Percentiles rank a stretch among this genome's conserved stretches.
Conservation (phyloP, 2,797 vertebrate genomes). For the Chelon labrosus region DNA sequence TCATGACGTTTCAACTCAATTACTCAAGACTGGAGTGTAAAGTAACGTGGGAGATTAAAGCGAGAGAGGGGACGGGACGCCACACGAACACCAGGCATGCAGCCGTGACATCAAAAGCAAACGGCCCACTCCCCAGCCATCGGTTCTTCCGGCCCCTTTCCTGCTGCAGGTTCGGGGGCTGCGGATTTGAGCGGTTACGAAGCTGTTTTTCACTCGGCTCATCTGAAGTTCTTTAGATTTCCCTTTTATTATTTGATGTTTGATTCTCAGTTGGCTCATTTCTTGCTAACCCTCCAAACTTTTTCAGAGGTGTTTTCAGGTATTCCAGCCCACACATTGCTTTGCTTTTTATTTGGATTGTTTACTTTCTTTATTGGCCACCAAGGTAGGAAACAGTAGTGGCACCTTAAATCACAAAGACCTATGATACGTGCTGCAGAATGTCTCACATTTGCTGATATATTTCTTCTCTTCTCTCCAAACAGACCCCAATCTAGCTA, state of each 20-base stretch:
- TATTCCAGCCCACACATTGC: neutral
- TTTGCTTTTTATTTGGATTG: neutral
- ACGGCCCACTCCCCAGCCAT: neutral
- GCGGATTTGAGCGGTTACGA: neutral
- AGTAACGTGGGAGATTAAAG: slow-evolving; percentile 36
- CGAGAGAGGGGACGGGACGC: slow-evolving; percentile 1
- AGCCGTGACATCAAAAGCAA: slow-evolving; percentile 38
- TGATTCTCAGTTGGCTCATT: slow-evolving; percentile 20
- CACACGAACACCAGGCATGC: slow-evolving; percentile 33
- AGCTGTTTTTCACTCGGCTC: slow-evolving; percentile 13
- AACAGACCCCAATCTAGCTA: neutral
- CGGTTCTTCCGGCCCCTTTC: slow-evolving; percentile 3
- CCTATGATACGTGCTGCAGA: too few species aligned
- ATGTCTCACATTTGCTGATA: too few species aligned
- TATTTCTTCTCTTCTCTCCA: slow-evolving; percentile 8
- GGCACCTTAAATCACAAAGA: too few species aligned
- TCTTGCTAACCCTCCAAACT: neutral
- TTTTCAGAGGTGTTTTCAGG: neutral
- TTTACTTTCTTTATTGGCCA: neutral
- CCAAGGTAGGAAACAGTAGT: too few species aligned
- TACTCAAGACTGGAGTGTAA: slow-evolving; percentile 17
- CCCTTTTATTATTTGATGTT: slow-evolving; percentile 30
- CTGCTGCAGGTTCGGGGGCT: slow-evolving; percentile 20
- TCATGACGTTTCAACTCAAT: slow-evolving; percentile 26
- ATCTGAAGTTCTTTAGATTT: slow-evolving; percentile 31